phyloP scores from a whole-genome alignment of 2,888 invertebrate species.

The Meandrusa payeni region DNA sequence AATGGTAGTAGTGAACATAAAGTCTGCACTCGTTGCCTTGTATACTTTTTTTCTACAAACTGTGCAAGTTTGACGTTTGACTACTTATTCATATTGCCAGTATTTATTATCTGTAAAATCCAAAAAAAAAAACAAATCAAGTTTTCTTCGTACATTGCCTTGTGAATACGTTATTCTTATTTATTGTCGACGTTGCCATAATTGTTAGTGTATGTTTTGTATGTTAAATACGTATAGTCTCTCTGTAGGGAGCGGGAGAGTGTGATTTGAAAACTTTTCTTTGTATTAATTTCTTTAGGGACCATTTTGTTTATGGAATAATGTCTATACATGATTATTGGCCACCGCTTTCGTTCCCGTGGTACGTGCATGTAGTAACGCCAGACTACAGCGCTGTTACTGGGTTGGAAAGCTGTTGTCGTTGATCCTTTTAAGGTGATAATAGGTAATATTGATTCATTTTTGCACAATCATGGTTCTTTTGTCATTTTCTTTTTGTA shows the following conservation, averaged over 20 bases:
- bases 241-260: constrained; percentile 46
- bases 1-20: constrained; percentile 74
- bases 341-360: constrained; percentile 39
- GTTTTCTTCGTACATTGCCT: constrained; percentile 46
- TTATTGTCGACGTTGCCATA: constrained; percentile 81
- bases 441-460: constrained; percentile 63
- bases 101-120: constrained; percentile 37
- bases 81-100: constrained; percentile 66
- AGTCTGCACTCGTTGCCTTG: constrained; percentile 81
- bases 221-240: constrained; percentile 75
- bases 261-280: constrained; percentile 70
- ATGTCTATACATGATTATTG: constrained; percentile 51
- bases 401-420: constrained; percentile 37
- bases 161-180: constrained; percentile 74
- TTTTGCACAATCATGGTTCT: constrained; percentile 72
- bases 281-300: constrained; percentile 73
- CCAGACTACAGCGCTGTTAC: constrained; percentile 54
- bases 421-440: constrained; percentile 62
- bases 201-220: constrained; percentile 64
- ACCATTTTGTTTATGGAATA: constrained; percentile 70
- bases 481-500: constrained; percentile 50
- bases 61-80: constrained; percentile 58
- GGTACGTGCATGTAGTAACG: constrained; percentile 49
- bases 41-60: constrained; percentile 69
- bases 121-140: constrained; percentile 36